Evolutionary conservation across 2,113 vertebrate genomes (phyloP).

Genomic region (Lophotis ruficrista): DNA sequence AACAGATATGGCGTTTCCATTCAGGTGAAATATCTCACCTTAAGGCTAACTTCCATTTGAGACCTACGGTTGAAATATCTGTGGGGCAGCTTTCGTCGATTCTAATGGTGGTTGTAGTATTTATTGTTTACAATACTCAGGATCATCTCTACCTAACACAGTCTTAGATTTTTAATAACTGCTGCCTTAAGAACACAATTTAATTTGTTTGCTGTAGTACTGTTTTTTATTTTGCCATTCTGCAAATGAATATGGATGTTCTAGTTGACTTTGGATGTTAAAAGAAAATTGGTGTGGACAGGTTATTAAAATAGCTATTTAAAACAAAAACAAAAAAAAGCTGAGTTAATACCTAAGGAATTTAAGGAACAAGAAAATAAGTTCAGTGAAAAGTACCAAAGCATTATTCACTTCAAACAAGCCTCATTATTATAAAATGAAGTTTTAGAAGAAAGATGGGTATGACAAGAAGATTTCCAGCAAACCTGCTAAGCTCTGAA

Average conservation of each 20-base stretch:
- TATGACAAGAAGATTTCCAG: neutral
- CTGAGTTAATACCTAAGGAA: neutral
- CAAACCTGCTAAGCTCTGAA: neutral
- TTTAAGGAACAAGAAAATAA: neutral
- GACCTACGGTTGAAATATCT: neutral
- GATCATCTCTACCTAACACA: neutral
- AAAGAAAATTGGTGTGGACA: neutral
- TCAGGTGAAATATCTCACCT: neutral
- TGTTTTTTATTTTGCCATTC: neutral
- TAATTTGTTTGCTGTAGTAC: neutral
- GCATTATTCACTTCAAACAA: too few relatives aligned
- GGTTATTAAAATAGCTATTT: neutral
- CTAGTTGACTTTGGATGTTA: neutral
- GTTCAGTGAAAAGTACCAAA: neutral
- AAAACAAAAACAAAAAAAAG: neutral
- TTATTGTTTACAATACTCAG: neutral
- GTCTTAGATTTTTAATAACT: neutral
- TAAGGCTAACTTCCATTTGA: neutral
- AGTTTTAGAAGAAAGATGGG: neutral
- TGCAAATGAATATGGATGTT: neutral
- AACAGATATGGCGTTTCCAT: neutral
- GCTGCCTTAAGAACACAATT: neutral
- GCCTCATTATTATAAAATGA: neutral
- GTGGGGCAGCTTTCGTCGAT: neutral
- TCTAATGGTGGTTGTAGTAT: neutral